These are phyloP conservation scores for Mugil cephalus DNA, from an alignment of 2,113 vertebrate species.

Conservation along the genomic window DNA sequence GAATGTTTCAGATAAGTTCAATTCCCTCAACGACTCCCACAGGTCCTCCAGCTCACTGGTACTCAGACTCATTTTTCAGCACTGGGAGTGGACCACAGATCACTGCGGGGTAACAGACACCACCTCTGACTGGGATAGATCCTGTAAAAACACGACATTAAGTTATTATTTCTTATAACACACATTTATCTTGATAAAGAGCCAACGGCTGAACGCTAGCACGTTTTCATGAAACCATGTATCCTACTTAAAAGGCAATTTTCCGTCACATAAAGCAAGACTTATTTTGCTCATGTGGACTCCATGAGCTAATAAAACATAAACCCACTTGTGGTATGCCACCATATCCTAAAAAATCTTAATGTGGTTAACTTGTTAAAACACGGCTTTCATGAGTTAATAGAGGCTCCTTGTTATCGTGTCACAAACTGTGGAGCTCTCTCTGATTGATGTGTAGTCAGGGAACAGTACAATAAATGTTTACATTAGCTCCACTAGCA, in stretches of 20 bases:
- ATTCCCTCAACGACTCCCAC: conserved; percentile 80
- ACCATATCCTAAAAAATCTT: conserved; percentile 67
- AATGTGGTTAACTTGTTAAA: conserved; percentile 76
- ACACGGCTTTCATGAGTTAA: conserved; percentile 61
- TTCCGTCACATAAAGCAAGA: conserved; percentile 29
- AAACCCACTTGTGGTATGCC: conserved; percentile 54
- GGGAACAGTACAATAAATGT: conserved; percentile 72
- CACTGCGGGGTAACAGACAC: conserved; percentile 43
- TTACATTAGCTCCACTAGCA: conserved; percentile 70
- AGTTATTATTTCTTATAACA: conserved; percentile 34
- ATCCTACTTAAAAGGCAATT: conserved; percentile 44
- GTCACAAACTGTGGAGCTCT: conserved; percentile 38
- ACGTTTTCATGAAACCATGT: conserved; percentile 5
- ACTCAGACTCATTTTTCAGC: conserved; percentile 80
- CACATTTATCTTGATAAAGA: conserved; percentile 13
- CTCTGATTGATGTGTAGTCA: conserved; percentile 69
- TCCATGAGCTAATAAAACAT: conserved; percentile 60
- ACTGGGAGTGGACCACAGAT: conserved; percentile 32
- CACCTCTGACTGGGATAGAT: conserved; percentile 30
- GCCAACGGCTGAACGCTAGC: conserved; percentile 3
- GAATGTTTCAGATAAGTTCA: conserved; percentile 87
- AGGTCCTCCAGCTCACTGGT: conserved; percentile 81
- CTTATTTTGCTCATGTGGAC: conserved; percentile 48
- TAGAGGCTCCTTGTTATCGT: conserved; percentile 52
- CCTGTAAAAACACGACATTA: conserved; percentile 63